Percentiles rank a stretch among this genome's conserved stretches.
phyloP scores from a whole-genome alignment of 2,113 vertebrate genomes.

The Rhadina sibilatrix region DNA sequence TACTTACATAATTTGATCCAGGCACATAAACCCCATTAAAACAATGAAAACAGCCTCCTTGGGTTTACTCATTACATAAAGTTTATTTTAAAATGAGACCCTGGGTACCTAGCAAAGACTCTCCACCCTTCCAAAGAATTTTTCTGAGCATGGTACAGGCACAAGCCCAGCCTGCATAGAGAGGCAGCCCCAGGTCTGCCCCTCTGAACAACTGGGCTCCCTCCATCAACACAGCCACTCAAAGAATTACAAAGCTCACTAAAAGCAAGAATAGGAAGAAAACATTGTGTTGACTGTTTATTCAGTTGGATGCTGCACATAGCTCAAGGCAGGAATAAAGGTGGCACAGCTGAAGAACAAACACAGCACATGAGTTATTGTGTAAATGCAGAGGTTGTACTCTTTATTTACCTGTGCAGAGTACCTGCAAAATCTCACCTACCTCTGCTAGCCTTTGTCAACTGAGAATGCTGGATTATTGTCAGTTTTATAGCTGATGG shows the following conservation, averaged over 20 bases:
- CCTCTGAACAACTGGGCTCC: background rate
- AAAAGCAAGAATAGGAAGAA: background rate
- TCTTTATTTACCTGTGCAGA: background rate
- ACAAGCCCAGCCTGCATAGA: background rate
- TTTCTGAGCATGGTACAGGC: rapidly evolving
- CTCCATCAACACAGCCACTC: background rate
- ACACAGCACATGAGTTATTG: rapidly evolving
- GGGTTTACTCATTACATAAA: background rate
- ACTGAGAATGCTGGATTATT: background rate
- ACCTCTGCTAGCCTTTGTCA: background rate
- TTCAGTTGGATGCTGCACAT: background rate
- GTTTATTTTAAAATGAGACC: background rate
- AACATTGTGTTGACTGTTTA: background rate
- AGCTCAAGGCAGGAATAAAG: background rate
- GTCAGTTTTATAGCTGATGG: background rate
- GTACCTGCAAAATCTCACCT: background rate
- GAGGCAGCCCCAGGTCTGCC: background rate
- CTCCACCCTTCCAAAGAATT: background rate
- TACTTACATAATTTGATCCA: background rate
- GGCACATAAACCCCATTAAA: background rate
- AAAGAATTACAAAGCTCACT: background rate
- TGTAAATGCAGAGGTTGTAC: background rate
- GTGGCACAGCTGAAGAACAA: background rate
- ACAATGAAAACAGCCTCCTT: background rate
- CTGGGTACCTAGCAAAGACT: background rate